phyloP scores from a whole-genome alignment of 2,888 invertebrate genomes.

The Syrphus vitripennis region DNA sequence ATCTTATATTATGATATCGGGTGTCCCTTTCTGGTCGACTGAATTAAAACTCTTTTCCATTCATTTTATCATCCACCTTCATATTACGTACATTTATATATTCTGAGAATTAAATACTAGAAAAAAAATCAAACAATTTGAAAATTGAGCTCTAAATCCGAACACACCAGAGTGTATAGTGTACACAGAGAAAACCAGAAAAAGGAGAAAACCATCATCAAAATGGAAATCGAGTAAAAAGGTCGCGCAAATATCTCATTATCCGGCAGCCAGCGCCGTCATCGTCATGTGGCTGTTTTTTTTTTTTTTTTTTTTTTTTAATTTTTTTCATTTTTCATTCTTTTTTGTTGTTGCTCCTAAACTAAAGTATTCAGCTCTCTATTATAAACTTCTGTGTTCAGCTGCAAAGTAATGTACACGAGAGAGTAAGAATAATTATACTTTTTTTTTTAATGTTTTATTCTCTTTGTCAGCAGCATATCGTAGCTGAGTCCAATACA shows the following conservation, averaged over 20 bases:
- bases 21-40: constrained; percentile 67
- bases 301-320: neutral
- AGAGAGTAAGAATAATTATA: constrained; percentile 40
- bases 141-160: constrained; percentile 49
- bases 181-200: constrained; percentile 45
- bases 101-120: constrained; percentile 24
- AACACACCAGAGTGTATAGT: neutral
- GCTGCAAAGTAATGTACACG: constrained; percentile 22
- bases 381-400: constrained; percentile 28
- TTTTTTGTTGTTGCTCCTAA: constrained; percentile 19
- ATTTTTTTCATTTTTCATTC: neutral
- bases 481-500: constrained; percentile 21
- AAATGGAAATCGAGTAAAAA: constrained; percentile 70
- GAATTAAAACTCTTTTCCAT: constrained; percentile 68
- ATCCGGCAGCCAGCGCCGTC: constrained; percentile 50
- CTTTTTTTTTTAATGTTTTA: constrained; percentile 37
- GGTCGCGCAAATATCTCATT: constrained; percentile 70
- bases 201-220: constrained; percentile 65
- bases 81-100: too few relatives aligned
- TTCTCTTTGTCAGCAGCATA: constrained; percentile 13
- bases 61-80: constrained; percentile 55
- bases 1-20: constrained; percentile 36
- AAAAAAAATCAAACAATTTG: constrained; percentile 51
- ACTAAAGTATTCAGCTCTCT: constrained; percentile 35
- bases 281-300: constrained; percentile 12